Conservation (phyloP, 2,888 invertebrate genomes). For the Liposcelis brunnea region DNA sequence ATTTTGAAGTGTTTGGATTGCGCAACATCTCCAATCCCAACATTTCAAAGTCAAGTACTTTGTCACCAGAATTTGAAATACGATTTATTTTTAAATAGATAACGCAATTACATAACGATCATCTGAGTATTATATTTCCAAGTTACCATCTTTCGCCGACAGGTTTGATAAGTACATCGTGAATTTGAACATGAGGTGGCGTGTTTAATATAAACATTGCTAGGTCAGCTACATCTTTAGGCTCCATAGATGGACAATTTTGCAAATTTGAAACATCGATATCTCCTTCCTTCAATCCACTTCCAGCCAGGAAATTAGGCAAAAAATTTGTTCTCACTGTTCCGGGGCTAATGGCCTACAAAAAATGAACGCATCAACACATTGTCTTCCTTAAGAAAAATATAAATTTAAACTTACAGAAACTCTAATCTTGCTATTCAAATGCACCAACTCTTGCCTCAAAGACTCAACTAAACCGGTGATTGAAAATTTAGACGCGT, state of each 20-base stretch:
- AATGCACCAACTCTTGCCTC: conserved; percentile 22
- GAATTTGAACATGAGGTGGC: not conserved
- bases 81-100: too few species aligned
- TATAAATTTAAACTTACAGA: conserved; percentile 15
- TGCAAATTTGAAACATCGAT: too few species aligned
- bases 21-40: too few species aligned
- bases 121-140: too few species aligned
- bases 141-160: too few species aligned
- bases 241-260: not conserved
- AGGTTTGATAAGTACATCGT: not conserved
- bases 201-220: not conserved
- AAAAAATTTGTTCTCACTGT: too few species aligned
- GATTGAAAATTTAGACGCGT: conserved; percentile 26
- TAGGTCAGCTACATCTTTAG: not conserved
- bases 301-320: not conserved
- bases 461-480: conserved; percentile 24
- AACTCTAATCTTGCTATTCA: conserved; percentile 15
- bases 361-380: not conserved
- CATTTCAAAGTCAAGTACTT: too few species aligned
- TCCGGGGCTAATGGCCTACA: not conserved
- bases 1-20: too few species aligned
- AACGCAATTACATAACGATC: too few species aligned
- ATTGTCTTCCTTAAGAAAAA: not conserved
- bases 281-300: not conserved
- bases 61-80: too few species aligned